These are phyloP conservation scores for Bothrops jararaca DNA, from an alignment of 2,113 vertebrate species.

Conservation along the genomic window DNA sequence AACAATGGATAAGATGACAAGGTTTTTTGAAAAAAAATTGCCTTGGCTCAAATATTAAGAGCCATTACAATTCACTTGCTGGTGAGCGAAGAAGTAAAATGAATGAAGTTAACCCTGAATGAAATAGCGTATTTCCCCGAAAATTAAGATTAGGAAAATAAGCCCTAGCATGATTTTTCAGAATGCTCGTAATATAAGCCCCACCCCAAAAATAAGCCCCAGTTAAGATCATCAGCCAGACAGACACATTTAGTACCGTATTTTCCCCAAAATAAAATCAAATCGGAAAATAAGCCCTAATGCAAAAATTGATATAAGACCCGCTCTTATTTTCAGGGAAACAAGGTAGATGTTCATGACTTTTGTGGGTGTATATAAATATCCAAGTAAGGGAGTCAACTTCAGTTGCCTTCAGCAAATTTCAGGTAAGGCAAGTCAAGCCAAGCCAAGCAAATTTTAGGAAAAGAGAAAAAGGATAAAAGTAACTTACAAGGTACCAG, in stretches of 20 bases:
- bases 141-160: too few relatives aligned
- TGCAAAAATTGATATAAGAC: too few relatives aligned
- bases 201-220: too few relatives aligned
- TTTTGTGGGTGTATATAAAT: background rate
- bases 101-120: background rate
- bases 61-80: background rate
- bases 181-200: too few relatives aligned
- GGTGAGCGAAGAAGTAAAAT: background rate
- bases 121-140: background rate
- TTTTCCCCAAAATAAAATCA: too few relatives aligned
- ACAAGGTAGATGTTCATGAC: background rate
- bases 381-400: background rate
- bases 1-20: background rate
- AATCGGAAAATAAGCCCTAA: too few relatives aligned
- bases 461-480: background rate
- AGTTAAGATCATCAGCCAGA: too few relatives aligned
- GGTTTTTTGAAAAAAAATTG: background rate
- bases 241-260: too few relatives aligned
- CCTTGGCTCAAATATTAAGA: background rate
- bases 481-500: background rate
- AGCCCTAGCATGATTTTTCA: too few relatives aligned
- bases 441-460: background rate
- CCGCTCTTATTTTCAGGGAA: too few relatives aligned
- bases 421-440: background rate
- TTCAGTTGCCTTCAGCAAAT: background rate